phyloP scores from a whole-genome alignment of 2,797 vertebrate genomes.

The Tenualosa thibaudeaui region DNA sequence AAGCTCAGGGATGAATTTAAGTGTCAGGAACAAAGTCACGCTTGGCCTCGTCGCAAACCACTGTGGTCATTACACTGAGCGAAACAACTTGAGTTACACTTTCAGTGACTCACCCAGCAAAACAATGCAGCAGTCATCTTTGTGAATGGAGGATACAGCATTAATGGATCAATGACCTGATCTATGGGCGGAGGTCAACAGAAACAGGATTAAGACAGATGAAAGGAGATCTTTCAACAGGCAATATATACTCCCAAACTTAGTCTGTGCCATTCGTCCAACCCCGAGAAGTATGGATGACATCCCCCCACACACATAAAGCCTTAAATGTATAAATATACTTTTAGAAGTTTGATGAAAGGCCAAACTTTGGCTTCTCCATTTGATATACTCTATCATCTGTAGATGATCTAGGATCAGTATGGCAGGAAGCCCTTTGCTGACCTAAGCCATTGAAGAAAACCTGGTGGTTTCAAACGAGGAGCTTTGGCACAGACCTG shows the following conservation, averaged over 20 bases:
- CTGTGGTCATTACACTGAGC: neutral
- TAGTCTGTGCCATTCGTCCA: neutral
- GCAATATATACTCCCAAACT: slow-evolving; percentile 18
- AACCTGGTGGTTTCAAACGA: neutral
- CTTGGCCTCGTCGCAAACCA: slow-evolving; percentile 7
- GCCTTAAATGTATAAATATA: neutral
- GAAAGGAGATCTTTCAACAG: slow-evolving; percentile 22
- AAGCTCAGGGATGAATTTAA: slow-evolving; percentile 26
- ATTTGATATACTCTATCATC: neutral
- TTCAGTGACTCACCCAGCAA: neutral
- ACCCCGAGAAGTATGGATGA: neutral
- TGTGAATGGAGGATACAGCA: neutral
- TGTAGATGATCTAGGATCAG: neutral
- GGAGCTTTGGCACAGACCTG: neutral
- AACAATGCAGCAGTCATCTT: slow-evolving; percentile 19
- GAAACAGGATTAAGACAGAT: slow-evolving; percentile 12
- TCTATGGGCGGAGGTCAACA: slow-evolving; percentile 7
- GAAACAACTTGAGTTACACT: slow-evolving; percentile 11
- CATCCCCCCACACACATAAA: neutral
- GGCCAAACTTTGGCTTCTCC: neutral
- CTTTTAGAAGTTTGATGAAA: neutral
- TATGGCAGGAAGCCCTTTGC: neutral
- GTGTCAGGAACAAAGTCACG: slow-evolving; percentile 26
- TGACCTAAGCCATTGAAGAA: slow-evolving; percentile 1
- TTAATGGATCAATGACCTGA: slow-evolving; percentile 18